Evolutionary conservation across 1,140 invertebrate species (phyloP).

Genomic region (Nephila pilipes): DNA sequence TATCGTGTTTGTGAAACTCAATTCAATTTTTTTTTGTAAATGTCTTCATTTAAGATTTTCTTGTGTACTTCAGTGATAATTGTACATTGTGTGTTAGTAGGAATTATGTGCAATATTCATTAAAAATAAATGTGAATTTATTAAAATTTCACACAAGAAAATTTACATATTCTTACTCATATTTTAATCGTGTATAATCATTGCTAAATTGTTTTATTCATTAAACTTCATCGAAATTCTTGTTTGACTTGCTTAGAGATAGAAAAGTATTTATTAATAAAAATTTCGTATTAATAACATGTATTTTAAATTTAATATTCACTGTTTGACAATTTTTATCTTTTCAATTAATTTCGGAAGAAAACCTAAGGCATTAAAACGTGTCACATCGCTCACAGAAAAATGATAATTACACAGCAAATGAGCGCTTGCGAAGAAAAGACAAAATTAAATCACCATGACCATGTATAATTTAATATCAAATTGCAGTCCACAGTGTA

Average conservation of each 20-base stretch:
- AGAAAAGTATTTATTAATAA: neutral
- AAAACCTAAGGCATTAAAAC: neutral
- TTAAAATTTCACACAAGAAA: neutral
- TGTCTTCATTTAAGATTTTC: neutral
- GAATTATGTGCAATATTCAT: slow-evolving; percentile 19
- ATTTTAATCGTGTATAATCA: neutral
- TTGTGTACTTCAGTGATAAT: neutral
- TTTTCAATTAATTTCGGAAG: neutral
- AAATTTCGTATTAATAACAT: neutral
- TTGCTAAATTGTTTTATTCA: too few relatives aligned
- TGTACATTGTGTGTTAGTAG: neutral
- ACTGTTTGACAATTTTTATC: too few relatives aligned
- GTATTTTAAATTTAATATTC: too few relatives aligned
- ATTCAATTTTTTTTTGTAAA: neutral
- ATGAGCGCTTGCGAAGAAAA: neutral
- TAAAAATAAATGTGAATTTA: neutral
- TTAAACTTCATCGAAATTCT: neutral
- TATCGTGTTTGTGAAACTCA: neutral
- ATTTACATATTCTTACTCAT: neutral
- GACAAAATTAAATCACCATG: neutral
- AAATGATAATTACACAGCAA: neutral
- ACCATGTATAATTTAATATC: slow-evolving; percentile 21
- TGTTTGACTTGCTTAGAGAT: neutral
- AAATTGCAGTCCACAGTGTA: neutral
- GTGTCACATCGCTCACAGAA: neutral